Percentiles rank a stretch among this genome's conserved stretches.
Conservation (phyloP, 2,113 vertebrate species). For the Haplotaxodon microlepis region DNA sequence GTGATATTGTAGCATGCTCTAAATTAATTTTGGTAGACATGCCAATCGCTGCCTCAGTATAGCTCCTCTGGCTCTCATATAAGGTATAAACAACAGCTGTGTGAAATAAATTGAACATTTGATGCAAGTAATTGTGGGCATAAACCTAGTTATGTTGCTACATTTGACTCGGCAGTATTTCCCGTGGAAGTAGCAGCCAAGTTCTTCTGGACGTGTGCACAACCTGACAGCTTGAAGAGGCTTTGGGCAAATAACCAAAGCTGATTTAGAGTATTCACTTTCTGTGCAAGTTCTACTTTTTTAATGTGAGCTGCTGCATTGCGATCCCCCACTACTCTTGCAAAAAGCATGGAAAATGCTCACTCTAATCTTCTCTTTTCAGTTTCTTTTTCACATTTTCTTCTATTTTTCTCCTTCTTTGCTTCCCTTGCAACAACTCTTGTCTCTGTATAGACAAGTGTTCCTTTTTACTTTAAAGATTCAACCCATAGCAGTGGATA, state of each 20-base stretch:
- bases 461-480: background rate
- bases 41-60: background rate
- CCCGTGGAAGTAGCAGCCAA: background rate
- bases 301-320: background rate
- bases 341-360: background rate
- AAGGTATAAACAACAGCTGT: constrained; percentile 36
- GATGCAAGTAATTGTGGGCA: background rate
- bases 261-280: constrained; percentile 33
- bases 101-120: constrained; percentile 26
- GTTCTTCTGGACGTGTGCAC: background rate
- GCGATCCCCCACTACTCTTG: background rate
- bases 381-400: background rate
- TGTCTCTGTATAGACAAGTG: background rate
- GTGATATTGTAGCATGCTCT: background rate
- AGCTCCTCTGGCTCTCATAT: background rate
- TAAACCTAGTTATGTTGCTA: background rate
- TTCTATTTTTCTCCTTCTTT: background rate
- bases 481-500: background rate
- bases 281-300: background rate
- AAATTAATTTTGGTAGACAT: background rate
- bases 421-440: background rate
- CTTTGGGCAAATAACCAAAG: constrained; percentile 13
- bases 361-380: background rate
- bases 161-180: background rate
- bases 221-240: constrained; percentile 27